A percentile compares a stretch with the other conserved stretches of the same genome.
Evolutionary conservation across 2,113 vertebrate genomes (phyloP).

Genomic region (Crotalus viridis): DNA sequence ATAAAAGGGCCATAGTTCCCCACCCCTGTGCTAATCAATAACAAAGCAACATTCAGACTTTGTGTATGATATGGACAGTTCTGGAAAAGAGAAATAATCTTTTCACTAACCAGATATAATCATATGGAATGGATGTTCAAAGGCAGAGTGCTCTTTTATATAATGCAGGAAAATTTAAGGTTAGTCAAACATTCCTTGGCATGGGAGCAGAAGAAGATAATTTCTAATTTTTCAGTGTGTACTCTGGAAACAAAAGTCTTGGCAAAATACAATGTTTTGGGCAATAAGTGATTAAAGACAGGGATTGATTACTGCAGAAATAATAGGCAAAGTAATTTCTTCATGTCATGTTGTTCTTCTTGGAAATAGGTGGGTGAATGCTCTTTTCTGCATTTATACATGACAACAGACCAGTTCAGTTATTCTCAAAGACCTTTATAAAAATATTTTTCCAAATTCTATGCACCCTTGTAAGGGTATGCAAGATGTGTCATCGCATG

Average conservation of each 20-base stretch:
- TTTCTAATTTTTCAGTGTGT: background rate
- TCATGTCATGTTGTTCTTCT: background rate
- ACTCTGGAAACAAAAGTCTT: background rate
- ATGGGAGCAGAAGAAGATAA: background rate
- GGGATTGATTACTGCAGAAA: background rate
- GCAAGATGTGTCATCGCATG: background rate
- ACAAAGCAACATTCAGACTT: too few species aligned
- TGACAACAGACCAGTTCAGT: background rate
- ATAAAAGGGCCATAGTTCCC: too few species aligned
- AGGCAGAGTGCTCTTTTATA: background rate
- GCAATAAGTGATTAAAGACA: background rate
- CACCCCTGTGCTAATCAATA: too few species aligned
- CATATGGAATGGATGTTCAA: background rate
- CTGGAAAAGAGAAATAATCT: background rate
- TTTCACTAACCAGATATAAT: background rate
- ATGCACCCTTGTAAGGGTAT: background rate
- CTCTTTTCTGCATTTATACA: background rate
- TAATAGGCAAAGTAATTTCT: too few species aligned
- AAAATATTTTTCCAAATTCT: background rate
- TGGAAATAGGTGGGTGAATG: background rate
- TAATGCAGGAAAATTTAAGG: background rate
- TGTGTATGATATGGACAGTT: background rate
- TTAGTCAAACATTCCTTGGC: background rate
- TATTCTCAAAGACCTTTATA: background rate
- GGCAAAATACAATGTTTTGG: background rate